Percentiles rank a stretch among this genome's conserved stretches.
Conservation (phyloP, 2,797 vertebrate species). For the Megaceryle alcyon region DNA sequence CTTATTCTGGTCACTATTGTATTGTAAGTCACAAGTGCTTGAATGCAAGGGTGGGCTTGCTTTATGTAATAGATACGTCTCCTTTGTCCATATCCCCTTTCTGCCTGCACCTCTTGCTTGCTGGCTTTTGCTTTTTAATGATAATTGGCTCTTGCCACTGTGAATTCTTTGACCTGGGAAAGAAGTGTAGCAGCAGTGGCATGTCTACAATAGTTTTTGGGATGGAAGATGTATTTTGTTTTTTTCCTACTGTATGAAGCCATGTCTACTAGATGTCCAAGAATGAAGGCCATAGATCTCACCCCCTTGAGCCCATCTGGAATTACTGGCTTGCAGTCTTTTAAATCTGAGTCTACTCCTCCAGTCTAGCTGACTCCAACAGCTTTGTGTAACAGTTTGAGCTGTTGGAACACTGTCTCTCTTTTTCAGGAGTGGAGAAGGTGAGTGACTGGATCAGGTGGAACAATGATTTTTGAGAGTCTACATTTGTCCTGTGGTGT, state of each 20-base stretch:
- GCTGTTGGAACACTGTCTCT: neutral
- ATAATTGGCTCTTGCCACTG: neutral
- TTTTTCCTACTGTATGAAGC: neutral
- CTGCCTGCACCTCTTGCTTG: neutral
- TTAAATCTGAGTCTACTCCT: neutral
- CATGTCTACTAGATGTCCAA: neutral
- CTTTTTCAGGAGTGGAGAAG: neutral
- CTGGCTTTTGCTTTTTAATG: neutral
- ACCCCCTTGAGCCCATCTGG: neutral
- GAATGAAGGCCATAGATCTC: neutral
- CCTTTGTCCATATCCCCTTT: neutral
- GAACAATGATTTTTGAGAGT: neutral
- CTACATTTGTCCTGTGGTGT: neutral
- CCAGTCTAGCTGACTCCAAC: neutral
- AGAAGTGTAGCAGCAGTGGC: neutral
- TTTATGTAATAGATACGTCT: neutral
- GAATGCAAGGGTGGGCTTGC: neutral
- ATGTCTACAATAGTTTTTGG: neutral
- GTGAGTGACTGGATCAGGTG: neutral
- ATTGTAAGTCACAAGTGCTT: neutral
- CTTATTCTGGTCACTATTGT: accelerated
- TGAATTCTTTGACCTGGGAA: neutral
- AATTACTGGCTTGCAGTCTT: neutral
- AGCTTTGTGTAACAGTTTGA: neutral
- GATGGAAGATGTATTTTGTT: neutral